phyloP scores from a whole-genome alignment of 2,113 vertebrate genomes.

The Apistogramma diplotaenia region DNA sequence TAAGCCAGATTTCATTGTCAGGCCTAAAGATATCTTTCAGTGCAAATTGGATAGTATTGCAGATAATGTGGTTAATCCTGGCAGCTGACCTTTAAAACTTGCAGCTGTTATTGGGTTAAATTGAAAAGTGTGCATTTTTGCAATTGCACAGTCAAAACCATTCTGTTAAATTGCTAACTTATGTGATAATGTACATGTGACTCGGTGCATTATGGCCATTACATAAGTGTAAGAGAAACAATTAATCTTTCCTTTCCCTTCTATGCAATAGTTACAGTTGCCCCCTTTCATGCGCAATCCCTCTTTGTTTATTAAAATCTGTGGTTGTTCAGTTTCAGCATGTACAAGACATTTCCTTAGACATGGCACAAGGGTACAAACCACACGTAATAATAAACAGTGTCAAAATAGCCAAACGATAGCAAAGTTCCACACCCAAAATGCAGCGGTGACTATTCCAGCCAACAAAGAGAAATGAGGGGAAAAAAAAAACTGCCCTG shows the following conservation, averaged over 20 bases:
- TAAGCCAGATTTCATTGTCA: not conserved
- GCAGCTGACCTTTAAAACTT: not conserved
- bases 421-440: slow-evolving; percentile 28
- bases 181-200: not conserved
- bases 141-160: not conserved
- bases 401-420: slow-evolving; percentile 32
- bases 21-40: not conserved
- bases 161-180: not conserved
- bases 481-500: not conserved
- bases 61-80: not conserved
- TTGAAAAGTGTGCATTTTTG: not conserved
- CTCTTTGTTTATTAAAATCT: slow-evolving; percentile 37
- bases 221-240: not conserved
- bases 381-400: slow-evolving; percentile 49
- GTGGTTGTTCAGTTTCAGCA: slow-evolving; percentile 40
- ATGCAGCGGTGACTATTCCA: not conserved
- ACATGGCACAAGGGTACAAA: slow-evolving; percentile 49
- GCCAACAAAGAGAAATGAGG: not conserved
- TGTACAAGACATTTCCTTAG: slow-evolving; percentile 38
- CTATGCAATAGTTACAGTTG: not conserved
- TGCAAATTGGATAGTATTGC: not conserved
- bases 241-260: not conserved
- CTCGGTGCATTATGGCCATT: not conserved
- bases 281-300: slow-evolving; percentile 10
- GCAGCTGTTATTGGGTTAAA: not conserved